A percentile compares a stretch with the other conserved stretches of the same genome.
These are phyloP conservation scores for Tapera naevia DNA, from an alignment of 2,797 vertebrate species.

Conservation along the genomic window DNA sequence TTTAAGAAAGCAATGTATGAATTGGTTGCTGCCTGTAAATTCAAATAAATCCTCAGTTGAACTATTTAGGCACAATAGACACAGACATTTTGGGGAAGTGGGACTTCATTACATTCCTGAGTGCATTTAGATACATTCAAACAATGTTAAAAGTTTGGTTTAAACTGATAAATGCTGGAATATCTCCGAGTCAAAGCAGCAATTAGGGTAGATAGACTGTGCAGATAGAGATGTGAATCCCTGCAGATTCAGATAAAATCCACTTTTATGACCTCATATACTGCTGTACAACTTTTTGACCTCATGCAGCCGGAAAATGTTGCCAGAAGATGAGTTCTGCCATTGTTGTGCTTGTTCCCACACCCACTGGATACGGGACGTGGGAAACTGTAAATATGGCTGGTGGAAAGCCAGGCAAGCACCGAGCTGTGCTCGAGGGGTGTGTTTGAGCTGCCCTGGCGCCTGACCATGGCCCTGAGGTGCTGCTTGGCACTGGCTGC, in stretches of 20 bases:
- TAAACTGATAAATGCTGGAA: conserved; percentile 51
- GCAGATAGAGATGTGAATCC: conserved; percentile 13
- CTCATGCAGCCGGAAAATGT: neutral
- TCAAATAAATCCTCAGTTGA: conserved; percentile 58
- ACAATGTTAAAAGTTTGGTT: conserved; percentile 55
- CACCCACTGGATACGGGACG: neutral
- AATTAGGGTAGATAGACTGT: conserved; percentile 42
- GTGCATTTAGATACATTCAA: conserved; percentile 39
- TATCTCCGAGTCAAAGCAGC: conserved; percentile 21
- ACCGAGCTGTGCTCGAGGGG: neutral
- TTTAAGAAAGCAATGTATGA: conserved; percentile 52
- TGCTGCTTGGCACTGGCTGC: neutral
- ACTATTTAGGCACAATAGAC: conserved; percentile 50
- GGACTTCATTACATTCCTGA: conserved; percentile 54
- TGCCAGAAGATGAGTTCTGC: neutral
- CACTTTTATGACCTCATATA: neutral
- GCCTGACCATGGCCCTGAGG: neutral
- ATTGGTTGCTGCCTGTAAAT: conserved; percentile 60
- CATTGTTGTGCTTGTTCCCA: neutral
- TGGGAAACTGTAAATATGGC: neutral
- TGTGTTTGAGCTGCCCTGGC: accelerated
- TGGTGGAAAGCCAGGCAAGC: neutral
- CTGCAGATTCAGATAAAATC: conserved; percentile 18
- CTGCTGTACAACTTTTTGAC: neutral
- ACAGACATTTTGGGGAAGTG: neutral